These are phyloP conservation scores for Pherbina coryleti DNA, from an alignment of 2,888 invertebrate genomes.

Conservation along the genomic window DNA sequence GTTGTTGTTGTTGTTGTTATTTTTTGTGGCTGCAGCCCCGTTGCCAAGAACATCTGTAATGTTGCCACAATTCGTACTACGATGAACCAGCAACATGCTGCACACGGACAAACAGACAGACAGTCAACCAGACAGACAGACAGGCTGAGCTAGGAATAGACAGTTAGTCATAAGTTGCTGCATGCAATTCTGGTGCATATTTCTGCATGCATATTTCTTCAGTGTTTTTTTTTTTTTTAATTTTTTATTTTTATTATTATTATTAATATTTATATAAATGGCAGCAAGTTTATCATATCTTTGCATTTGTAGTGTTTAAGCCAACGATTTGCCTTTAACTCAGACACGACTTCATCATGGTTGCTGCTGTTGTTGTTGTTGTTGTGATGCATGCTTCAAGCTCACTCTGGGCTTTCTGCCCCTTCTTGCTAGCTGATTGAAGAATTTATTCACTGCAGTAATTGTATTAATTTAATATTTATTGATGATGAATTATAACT, in stretches of 20 bases:
- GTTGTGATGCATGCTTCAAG: background rate
- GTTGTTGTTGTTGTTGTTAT: slow-evolving; percentile 26
- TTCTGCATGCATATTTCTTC: background rate
- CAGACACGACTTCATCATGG: background rate
- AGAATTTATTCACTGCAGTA: slow-evolving; percentile 34
- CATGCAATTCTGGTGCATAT: background rate
- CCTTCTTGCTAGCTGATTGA: background rate
- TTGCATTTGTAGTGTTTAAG: background rate
- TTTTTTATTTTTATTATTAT: slow-evolving; percentile 4
- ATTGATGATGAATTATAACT: slow-evolving; percentile 43
- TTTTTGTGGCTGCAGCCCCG: slow-evolving; percentile 18
- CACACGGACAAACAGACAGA: background rate
- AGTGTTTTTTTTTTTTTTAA: background rate
- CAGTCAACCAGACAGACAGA: background rate
- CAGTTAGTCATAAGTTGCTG: background rate
- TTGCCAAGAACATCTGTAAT: slow-evolving; percentile 37
- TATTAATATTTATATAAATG: slow-evolving; percentile 31
- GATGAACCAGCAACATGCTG: slow-evolving; percentile 20
- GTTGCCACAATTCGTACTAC: slow-evolving; percentile 27
- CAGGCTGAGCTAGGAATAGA: background rate
- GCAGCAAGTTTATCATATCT: slow-evolving; percentile 23
- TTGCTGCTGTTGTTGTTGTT: background rate
- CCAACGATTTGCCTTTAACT: background rate
- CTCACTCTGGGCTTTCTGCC: background rate
- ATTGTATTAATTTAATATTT: slow-evolving; percentile 49